A percentile compares a stretch with the other conserved stretches of the same genome.
These are phyloP conservation scores for Rallus limicola DNA, from an alignment of 2,113 vertebrate genomes.

Conservation along the genomic window DNA sequence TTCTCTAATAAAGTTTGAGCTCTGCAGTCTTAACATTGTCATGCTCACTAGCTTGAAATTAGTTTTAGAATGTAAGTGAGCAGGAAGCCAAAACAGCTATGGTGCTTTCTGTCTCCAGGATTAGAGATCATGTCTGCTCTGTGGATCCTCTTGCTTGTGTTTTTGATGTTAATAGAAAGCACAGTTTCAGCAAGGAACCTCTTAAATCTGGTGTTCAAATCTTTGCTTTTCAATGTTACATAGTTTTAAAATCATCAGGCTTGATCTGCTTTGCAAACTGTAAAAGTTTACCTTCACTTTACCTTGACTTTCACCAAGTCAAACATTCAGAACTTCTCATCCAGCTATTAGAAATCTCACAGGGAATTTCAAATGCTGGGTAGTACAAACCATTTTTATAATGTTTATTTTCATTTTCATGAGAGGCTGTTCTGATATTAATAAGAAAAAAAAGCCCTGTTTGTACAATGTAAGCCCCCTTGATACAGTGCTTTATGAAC, in stretches of 20 bases:
- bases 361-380: neutral
- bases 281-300: neutral
- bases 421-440: neutral
- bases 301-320: neutral
- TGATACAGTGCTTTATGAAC: neutral
- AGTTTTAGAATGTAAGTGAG: neutral
- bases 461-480: neutral
- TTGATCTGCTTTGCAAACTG: neutral
- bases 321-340: neutral
- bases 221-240: neutral
- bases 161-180: neutral
- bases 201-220: neutral
- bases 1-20: conserved; percentile 24
- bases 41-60: neutral
- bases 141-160: neutral
- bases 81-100: neutral
- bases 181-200: neutral
- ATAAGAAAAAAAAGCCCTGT: neutral
- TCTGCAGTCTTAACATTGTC: neutral
- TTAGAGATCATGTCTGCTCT: neutral
- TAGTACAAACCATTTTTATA: neutral
- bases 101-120: neutral
- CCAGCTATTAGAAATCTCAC: neutral
- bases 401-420: neutral
- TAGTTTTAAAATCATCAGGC: neutral